These are phyloP conservation scores for Hirtodrosophila histrioides DNA, from an alignment of 2,888 invertebrate genomes.

Conservation along the genomic window DNA sequence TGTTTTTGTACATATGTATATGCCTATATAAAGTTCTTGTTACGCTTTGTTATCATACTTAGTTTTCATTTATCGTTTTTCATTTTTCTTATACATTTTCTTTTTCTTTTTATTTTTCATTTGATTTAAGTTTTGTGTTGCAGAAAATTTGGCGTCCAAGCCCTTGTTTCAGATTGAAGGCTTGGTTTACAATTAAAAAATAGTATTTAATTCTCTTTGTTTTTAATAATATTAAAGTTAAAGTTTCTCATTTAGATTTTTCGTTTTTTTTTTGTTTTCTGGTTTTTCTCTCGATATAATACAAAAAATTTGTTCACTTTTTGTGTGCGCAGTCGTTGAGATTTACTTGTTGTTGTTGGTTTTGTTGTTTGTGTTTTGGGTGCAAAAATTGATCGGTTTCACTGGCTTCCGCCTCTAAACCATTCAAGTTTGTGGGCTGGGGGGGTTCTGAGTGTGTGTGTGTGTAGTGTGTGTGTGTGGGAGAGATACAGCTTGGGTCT, in stretches of 20 bases:
- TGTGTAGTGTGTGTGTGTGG: conserved; percentile 37
- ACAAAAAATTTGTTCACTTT: conserved; percentile 73
- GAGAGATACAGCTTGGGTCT: conserved; percentile 23
- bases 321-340: conserved; percentile 79
- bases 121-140: conserved; percentile 45
- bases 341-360: conserved; percentile 45
- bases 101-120: conserved; percentile 18
- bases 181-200: conserved; percentile 76
- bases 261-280: neutral
- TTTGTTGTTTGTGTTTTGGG: conserved; percentile 29
- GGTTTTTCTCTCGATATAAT: conserved; percentile 53
- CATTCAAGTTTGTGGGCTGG: conserved; percentile 10
- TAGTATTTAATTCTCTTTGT: conserved; percentile 51
- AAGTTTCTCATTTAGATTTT: conserved; percentile 28
- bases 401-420: conserved; percentile 8
- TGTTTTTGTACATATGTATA: conserved; percentile 35
- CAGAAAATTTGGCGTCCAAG: conserved; percentile 77
- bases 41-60: conserved; percentile 35
- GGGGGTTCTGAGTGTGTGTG: conserved; percentile 21
- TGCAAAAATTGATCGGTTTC: conserved; percentile 38
- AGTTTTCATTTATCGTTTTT: conserved; percentile 6
- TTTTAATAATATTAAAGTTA: conserved; percentile 25
- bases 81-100: conserved; percentile 7
- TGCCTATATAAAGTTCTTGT: conserved; percentile 57
- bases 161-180: conserved; percentile 53